Evolutionary conservation across 2,797 vertebrate species (phyloP), one percentile per base, ranked within the genome.

Genomic region (Microhierax caerulescens): DNA sequence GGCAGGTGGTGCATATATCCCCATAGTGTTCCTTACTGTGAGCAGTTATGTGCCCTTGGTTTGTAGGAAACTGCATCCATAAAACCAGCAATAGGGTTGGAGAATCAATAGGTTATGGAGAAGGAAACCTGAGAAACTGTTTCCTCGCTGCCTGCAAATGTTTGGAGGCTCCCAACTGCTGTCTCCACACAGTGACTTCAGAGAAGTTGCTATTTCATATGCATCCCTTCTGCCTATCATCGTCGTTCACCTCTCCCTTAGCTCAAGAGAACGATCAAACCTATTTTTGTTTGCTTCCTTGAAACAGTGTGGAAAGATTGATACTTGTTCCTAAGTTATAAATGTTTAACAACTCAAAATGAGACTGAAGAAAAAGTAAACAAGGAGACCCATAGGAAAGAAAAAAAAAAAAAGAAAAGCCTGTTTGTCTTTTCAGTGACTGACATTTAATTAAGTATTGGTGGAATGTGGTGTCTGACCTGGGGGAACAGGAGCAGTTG

Each of bases 311-410:
- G 48, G 41, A 54, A 28, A 67, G 51, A 86, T 68, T 91, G 50
- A 73, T 93, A 56, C 59, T 94, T 88, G 20, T 36, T 93, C 9
- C 53, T 20, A 43, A 51, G 43, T 93, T 93, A 93, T 70, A 80
- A 95, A 94, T 93, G 74, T 90, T 97, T 96, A 88, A 93, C 81
- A 73, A 51, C 41, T 81, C 68, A 83, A 87, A 95, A 97, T 82
- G 65, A 89, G 84, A 63, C 43, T 67, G 81, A 88, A 78, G 72
- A 68, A 86, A 88, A 95, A 87, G 43, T 81, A 90, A 94, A 91
- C 45, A 87, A 81, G 69, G 80, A 90, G 37, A 57, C 18, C 27
- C 19, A 34, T 9, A 41, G 53, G 32, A 16, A 14, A 4, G 8
- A 36, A 43, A 43, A 47, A 16, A 50, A 9, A 24, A 32, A 17